Percentiles rank a stretch among this genome's conserved stretches.
These are phyloP conservation scores for Cinara cedri DNA, from an alignment of 2,888 invertebrate species.

Conservation along the genomic window DNA sequence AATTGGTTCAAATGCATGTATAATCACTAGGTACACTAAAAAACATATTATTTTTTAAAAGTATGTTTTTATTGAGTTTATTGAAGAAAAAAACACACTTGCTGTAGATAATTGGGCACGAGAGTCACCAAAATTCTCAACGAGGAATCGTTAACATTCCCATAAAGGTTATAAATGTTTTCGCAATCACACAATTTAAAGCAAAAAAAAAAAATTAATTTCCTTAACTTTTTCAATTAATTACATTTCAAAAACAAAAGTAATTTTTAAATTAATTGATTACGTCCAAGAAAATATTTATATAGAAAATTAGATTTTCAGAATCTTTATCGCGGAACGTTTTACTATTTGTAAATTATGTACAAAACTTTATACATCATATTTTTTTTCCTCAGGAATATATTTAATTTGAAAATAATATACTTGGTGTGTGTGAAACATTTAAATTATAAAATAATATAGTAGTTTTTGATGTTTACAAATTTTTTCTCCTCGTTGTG, in stretches of 20 bases:
- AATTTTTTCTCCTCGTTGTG: no score
- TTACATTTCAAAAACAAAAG: conserved; percentile 23
- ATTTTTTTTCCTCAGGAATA: no score
- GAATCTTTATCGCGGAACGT: not conserved
- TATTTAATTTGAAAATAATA: no score
- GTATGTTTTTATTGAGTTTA: no score
- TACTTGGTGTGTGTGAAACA: no score
- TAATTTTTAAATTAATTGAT: conserved; percentile 1
- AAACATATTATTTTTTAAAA: no score
- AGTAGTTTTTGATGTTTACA: no score
- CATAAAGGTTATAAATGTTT: not conserved
- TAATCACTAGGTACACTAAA: no score
- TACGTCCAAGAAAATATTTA: not conserved
- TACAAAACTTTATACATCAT: not conserved
- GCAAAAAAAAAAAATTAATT: conserved; percentile 20
- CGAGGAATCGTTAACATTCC: not conserved
- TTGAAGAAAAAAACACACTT: no score
- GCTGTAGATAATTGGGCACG: not conserved
- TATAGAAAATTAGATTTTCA: not conserved
- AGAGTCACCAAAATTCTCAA: not conserved
- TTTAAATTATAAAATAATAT: no score
- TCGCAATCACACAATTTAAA: not conserved
- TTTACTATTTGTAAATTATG: not conserved
- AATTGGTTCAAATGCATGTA: no score
- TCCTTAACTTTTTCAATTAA: conserved; percentile 22